A percentile compares a stretch with the other conserved stretches of the same genome.
These are phyloP conservation scores for Ceratitis capitata DNA, from an alignment of 1,140 invertebrate genomes.

Conservation along the genomic window DNA sequence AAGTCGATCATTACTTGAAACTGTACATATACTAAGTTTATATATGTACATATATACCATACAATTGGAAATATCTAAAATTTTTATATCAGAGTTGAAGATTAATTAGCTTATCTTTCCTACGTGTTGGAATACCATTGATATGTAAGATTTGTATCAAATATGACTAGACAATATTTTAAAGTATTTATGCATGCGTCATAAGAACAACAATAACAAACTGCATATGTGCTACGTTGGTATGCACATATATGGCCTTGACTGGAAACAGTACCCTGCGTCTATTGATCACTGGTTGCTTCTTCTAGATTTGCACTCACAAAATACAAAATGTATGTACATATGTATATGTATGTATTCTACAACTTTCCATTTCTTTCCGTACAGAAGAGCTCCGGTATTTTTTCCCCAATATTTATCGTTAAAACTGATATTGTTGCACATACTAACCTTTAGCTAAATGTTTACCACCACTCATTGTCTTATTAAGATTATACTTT, in stretches of 20 bases:
- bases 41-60: neutral
- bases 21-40: neutral
- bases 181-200: too few relatives aligned
- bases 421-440: neutral
- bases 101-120: neutral
- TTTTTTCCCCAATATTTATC: neutral
- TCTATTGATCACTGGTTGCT: too few relatives aligned
- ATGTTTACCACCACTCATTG: constrained; percentile 44
- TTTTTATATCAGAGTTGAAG: neutral
- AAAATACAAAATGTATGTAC: too few relatives aligned
- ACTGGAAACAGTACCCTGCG: too few relatives aligned
- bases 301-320: too few relatives aligned
- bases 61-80: neutral
- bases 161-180: neutral
- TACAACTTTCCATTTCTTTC: neutral
- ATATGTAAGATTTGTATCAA: neutral
- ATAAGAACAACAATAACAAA: too few relatives aligned
- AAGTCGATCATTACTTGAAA: too few relatives aligned
- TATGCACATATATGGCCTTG: too few relatives aligned
- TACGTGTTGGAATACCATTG: neutral
- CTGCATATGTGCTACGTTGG: too few relatives aligned
- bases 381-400: neutral
- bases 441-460: constrained; percentile 42
- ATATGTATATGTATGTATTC: neutral
- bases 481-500: neutral